Evolutionary conservation across 2,888 invertebrate species (phyloP).

Genomic region (Mimas tiliae): DNA sequence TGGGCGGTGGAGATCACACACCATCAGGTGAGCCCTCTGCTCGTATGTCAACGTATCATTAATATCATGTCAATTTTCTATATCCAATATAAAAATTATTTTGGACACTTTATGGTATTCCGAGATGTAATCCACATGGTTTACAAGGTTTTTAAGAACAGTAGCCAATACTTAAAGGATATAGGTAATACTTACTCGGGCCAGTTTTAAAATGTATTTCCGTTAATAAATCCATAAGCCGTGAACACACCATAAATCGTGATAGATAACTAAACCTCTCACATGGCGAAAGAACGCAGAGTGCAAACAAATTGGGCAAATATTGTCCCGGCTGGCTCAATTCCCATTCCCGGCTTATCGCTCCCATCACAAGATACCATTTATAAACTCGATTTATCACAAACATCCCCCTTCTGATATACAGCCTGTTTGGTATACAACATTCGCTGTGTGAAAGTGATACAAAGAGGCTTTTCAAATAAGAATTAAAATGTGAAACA

Average conservation of each 20-base stretch:
- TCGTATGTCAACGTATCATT: too few relatives aligned
- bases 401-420: conserved; percentile 28
- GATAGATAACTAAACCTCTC: conserved; percentile 17
- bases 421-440: conserved; percentile 1
- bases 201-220: neutral
- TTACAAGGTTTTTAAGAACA: too few relatives aligned
- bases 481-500: neutral
- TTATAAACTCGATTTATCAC: conserved; percentile 31
- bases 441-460: neutral
- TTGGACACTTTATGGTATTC: too few relatives aligned
- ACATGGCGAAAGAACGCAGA: conserved; percentile 18
- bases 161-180: neutral
- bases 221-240: conserved; percentile 4
- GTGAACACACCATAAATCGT: conserved; percentile 25
- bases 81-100: too few relatives aligned
- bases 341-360: conserved; percentile 28
- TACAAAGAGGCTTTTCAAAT: neutral
- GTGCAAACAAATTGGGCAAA: conserved; percentile 26
- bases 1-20: too few relatives aligned
- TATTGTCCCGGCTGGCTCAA: conserved; percentile 27
- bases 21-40: too few relatives aligned
- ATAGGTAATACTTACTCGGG: neutral
- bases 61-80: too few relatives aligned
- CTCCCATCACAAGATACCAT: conserved; percentile 32
- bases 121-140: too few relatives aligned